phyloP scores from a whole-genome alignment of 1,140 invertebrate species.

The Agrilus planipennis region DNA sequence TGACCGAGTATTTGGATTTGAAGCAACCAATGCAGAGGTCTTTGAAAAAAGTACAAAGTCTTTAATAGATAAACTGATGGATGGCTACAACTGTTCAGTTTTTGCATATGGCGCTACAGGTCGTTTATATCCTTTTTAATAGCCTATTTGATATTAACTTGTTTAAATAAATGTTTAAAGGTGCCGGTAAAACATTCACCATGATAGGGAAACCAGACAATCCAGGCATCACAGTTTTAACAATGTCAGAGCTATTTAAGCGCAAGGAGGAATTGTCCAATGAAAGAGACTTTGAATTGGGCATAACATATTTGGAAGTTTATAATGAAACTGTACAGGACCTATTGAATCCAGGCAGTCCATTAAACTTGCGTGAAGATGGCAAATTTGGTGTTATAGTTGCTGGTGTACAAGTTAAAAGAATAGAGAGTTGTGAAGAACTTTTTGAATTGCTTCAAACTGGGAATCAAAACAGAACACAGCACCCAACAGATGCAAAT shows the following conservation, averaged over 20 bases:
- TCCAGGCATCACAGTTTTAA: constrained; percentile 86
- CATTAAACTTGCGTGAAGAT: constrained; percentile 77
- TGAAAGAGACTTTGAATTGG: constrained; percentile 60
- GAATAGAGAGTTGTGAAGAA: constrained; percentile 66
- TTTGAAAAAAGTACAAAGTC: constrained; percentile 68
- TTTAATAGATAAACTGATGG: constrained; percentile 60
- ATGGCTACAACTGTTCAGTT: constrained; percentile 86
- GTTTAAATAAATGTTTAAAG: too few relatives aligned
- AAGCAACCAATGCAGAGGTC: constrained; percentile 55
- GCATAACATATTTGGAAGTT: constrained; percentile 67
- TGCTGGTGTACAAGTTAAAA: constrained; percentile 67
- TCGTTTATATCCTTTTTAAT: too few relatives aligned
- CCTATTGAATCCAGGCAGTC: constrained; percentile 63
- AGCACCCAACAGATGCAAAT: constrained; percentile 96
- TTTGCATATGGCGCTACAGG: constrained; percentile 89
- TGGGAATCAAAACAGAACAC: constrained; percentile 86
- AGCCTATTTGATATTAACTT: too few relatives aligned
- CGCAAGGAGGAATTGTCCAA: constrained; percentile 61
- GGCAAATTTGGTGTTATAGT: constrained; percentile 71
- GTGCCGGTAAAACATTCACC: constrained; percentile 94
- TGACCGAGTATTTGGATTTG: constrained; percentile 65
- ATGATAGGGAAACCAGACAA: constrained; percentile 81
- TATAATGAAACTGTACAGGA: constrained; percentile 96
- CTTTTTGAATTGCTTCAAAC: constrained; percentile 70
- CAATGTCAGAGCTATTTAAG: constrained; percentile 80